These are phyloP conservation scores for Homarus americanus DNA, from an alignment of 1,140 invertebrate species.

Conservation along the genomic window DNA sequence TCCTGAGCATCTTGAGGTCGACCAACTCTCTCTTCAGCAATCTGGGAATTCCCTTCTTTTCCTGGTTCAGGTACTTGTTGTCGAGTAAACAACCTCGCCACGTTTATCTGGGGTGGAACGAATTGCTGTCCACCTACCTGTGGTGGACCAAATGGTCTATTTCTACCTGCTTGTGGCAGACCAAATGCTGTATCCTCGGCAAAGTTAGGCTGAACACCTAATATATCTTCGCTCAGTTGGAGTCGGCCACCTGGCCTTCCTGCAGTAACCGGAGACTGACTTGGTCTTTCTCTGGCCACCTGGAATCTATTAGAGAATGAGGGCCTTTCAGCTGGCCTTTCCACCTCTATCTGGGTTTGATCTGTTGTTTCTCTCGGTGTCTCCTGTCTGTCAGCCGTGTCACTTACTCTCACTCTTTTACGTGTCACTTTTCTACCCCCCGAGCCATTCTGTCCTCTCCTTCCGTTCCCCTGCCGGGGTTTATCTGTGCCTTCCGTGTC, in stretches of 20 bases:
- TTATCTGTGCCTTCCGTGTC: background rate
- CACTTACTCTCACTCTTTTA: background rate
- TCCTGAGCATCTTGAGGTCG: background rate
- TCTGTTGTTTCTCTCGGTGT: background rate
- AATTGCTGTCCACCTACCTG: background rate
- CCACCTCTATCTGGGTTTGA: background rate
- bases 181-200: too few species aligned
- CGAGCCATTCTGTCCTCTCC: background rate
- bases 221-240: too few species aligned
- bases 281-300: too few species aligned
- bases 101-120: background rate
- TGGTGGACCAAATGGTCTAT: background rate
- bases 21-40: background rate
- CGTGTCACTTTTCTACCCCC: background rate
- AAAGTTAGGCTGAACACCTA: too few species aligned
- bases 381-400: background rate
- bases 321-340: background rate
- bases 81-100: background rate
- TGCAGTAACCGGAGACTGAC: too few species aligned
- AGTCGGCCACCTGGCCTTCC: too few species aligned
- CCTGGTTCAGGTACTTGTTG: background rate
- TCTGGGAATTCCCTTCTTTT: background rate
- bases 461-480: background rate
- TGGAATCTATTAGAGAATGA: too few species aligned
- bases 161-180: too few species aligned